Conservation (phyloP, 1,140 invertebrate species). For the Drosophila setifemur region DNA sequence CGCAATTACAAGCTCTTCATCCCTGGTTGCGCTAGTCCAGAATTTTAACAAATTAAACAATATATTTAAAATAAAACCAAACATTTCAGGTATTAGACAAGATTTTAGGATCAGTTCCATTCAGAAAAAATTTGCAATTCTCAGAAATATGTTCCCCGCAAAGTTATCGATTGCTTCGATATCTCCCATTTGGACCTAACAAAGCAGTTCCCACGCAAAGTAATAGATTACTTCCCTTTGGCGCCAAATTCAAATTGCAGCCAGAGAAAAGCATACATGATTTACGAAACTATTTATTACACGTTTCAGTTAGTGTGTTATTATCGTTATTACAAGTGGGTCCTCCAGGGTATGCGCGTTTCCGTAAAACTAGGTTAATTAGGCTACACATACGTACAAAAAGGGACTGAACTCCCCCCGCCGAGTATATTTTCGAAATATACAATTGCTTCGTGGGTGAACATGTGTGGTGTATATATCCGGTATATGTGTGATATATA, state of each 20-base stretch:
- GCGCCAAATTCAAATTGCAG: not conserved
- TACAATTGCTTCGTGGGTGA: conserved; percentile 31
- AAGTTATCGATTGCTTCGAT: too few species aligned
- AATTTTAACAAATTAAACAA: too few species aligned
- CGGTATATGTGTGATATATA: conserved; percentile 38
- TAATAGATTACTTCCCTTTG: too few species aligned
- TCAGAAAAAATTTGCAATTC: too few species aligned
- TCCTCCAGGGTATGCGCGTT: conserved; percentile 20
- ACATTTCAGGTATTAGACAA: too few species aligned
- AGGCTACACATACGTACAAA: conserved; percentile 66
- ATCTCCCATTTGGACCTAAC: too few species aligned
- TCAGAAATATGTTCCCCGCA: too few species aligned
- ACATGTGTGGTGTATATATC: conserved; percentile 44
- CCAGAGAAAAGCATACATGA: not conserved
- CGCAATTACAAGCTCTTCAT: too few species aligned
- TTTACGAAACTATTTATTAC: not conserved
- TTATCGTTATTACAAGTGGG: conserved; percentile 50
- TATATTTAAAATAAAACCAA: too few species aligned
- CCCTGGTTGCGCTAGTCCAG: too few species aligned
- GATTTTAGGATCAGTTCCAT: too few species aligned
- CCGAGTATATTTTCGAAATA: conserved; percentile 58
- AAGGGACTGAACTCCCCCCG: conserved; percentile 46
- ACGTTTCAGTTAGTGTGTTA: conserved; percentile 37
- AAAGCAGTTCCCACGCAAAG: too few species aligned
- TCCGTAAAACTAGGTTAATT: conserved; percentile 55